Conservation (phyloP, 2,888 invertebrate species). For the Acleris laterana region DNA sequence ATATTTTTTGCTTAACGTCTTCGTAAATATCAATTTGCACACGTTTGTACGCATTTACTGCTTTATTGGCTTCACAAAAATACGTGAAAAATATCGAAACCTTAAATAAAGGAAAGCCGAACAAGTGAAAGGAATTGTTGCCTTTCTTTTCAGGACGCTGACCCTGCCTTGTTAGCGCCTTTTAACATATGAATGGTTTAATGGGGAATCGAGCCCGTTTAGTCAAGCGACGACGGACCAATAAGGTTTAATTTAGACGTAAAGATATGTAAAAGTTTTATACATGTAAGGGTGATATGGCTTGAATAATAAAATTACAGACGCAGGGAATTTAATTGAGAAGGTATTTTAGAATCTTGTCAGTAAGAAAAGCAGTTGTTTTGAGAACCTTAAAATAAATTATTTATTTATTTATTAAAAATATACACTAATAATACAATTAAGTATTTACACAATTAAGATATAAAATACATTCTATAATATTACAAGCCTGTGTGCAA, state of each 20-base stretch:
- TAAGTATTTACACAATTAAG: too few relatives aligned
- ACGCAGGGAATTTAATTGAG: too few relatives aligned
- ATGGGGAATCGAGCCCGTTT: conserved; percentile 13
- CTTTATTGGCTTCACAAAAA: conserved; percentile 5
- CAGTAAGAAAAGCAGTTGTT: too few relatives aligned
- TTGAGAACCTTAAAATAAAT: too few relatives aligned
- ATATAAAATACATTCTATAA: too few relatives aligned
- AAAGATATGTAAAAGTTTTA: not conserved
- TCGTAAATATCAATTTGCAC: conserved; percentile 1
- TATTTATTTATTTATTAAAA: too few relatives aligned
- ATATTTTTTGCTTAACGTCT: not conserved
- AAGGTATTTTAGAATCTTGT: too few relatives aligned
- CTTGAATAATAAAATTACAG: too few relatives aligned
- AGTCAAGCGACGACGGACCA: conserved; percentile 11
- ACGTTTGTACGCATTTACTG: not conserved
- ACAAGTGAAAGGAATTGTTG: conserved; percentile 30
- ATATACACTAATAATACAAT: too few relatives aligned
- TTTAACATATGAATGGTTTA: conserved; percentile 30
- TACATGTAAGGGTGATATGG: not conserved
- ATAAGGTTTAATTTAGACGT: conserved; percentile 21
- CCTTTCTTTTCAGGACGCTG: conserved; percentile 24
- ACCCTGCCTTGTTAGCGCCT: conserved; percentile 29
- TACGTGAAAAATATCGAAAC: conserved; percentile 7
- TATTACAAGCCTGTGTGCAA: too few relatives aligned
- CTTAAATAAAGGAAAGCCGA: conserved; percentile 17